Evolutionary conservation across 1,140 invertebrate species (phyloP), one percentile per base, ranked within the genome.

Genomic region (Trachelipus rathkii): DNA sequence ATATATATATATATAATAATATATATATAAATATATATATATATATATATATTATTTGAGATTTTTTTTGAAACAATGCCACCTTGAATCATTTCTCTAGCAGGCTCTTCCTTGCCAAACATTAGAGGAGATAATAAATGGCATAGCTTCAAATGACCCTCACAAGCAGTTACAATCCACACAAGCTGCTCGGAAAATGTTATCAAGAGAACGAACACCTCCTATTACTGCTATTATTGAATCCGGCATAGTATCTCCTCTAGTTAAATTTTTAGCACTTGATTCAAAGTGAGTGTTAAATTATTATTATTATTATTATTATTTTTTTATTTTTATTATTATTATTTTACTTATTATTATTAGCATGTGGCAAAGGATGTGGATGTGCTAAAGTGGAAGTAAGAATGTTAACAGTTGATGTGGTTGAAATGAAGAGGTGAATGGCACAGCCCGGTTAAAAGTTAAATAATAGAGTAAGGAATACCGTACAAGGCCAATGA

Each of bases 401-500:
- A n/a, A n/a, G n/a, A n/a, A n/a, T n/a, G n/a, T 50, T 50, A 50
- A 50, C 46, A 10, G 46, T 10, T 50, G 46, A 50, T n/a, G n/a
- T n/a, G n/a, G n/a, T n/a, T n/a, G n/a, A n/a, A 46, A 73, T 50
- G 67, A 50, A 53, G 24, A 33, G 33, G 76, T 66, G 50, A 19
- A 10, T 0, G 43, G 33, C 46, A 9, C 4, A n/a, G 23, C n/a
- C 44, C 24, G 53, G 46, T 77, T 50, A 68, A 21, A n/a, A n/a
- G n/a, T n/a, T n/a, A n/a, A n/a, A n/a, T n/a, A n/a, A 97, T 99
- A 87, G 93, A 96, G 53, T 93, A 96, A 0, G 99, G 97, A 97
- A 96, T 95, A n/a, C n/a, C n/a, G n/a, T n/a, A n/a, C n/a, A n/a
- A n/a, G n/a, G n/a, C n/a, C n/a, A n/a, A n/a, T n/a, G n/a, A n/a